These are phyloP conservation scores for Paramormyrops kingsleyae DNA, from an alignment of 2,113 vertebrate genomes.

Conservation along the genomic window DNA sequence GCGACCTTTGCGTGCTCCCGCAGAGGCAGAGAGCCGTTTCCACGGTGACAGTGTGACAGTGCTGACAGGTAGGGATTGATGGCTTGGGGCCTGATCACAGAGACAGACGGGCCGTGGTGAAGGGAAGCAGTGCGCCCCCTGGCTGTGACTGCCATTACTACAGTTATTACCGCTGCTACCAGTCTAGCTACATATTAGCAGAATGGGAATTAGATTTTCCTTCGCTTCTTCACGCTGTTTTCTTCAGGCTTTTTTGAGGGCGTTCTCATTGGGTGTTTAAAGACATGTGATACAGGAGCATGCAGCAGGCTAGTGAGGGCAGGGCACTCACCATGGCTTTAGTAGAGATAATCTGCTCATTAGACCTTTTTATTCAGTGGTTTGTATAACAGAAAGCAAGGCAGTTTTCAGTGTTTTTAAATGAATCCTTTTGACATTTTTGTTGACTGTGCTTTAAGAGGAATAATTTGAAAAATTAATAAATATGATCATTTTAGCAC, in stretches of 20 bases:
- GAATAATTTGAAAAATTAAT: not conserved
- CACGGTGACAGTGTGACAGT: not conserved
- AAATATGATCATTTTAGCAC: not conserved
- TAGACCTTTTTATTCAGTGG: not conserved
- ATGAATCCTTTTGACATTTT: not conserved
- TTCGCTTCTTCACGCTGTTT: not conserved
- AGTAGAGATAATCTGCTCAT: not conserved
- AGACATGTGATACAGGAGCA: not conserved
- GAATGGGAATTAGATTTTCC: not conserved
- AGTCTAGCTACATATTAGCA: not conserved
- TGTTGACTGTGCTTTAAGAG: not conserved
- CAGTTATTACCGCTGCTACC: not conserved
- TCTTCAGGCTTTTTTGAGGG: not conserved
- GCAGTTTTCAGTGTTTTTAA: not conserved
- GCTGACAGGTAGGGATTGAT: slow-evolving; percentile 3
- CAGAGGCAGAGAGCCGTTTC: slow-evolving; percentile 6
- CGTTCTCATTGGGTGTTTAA: not conserved
- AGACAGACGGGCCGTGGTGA: not conserved
- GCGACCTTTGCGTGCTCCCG: not conserved
- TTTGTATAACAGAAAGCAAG: not conserved
- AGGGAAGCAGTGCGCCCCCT: not conserved
- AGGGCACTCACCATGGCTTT: not conserved
- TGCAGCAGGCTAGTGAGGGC: not conserved
- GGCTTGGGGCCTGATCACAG: not conserved
- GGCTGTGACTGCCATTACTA: not conserved